phyloP scores from a whole-genome alignment of 2,888 invertebrate genomes.

The Melanophora roralis region DNA sequence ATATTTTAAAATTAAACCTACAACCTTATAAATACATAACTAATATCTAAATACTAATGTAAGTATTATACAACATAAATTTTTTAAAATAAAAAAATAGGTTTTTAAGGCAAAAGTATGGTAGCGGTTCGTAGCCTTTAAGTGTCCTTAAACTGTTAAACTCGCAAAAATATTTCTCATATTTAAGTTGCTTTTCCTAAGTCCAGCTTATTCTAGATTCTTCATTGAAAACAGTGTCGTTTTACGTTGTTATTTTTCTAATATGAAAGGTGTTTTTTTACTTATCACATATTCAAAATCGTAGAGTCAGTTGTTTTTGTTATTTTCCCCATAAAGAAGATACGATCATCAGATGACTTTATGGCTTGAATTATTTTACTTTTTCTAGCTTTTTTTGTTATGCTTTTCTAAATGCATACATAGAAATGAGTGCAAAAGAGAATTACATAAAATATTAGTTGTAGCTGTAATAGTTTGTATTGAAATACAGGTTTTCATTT shows the following conservation, averaged over 20 bases:
- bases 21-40: too few species aligned
- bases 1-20: too few species aligned
- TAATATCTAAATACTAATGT: too few species aligned
- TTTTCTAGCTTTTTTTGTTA: slow-evolving; percentile 53
- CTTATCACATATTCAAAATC: slow-evolving; percentile 45
- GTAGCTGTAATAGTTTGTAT: background rate
- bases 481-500: slow-evolving; percentile 43
- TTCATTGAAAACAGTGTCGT: slow-evolving; percentile 12
- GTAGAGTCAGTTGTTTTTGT: slow-evolving; percentile 7
- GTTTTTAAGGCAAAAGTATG: too few species aligned
- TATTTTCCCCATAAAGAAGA: slow-evolving; percentile 32
- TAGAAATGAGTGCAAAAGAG: slow-evolving; percentile 1
- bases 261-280: slow-evolving; percentile 32
- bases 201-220: background rate
- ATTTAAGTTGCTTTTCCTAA: background rate
- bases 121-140: background rate
- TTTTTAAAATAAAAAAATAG: too few species aligned
- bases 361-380: slow-evolving; percentile 62
- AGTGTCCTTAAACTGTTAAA: background rate
- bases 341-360: slow-evolving; percentile 62
- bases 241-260: background rate
- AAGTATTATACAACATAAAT: too few species aligned
- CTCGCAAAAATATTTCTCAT: too few species aligned
- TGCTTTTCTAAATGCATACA: slow-evolving; percentile 50
- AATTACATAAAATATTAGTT: background rate